Base-by-base conservation (phyloP, 2,888 invertebrate genomes). In the Apomyelois bistriatella region DNA sequence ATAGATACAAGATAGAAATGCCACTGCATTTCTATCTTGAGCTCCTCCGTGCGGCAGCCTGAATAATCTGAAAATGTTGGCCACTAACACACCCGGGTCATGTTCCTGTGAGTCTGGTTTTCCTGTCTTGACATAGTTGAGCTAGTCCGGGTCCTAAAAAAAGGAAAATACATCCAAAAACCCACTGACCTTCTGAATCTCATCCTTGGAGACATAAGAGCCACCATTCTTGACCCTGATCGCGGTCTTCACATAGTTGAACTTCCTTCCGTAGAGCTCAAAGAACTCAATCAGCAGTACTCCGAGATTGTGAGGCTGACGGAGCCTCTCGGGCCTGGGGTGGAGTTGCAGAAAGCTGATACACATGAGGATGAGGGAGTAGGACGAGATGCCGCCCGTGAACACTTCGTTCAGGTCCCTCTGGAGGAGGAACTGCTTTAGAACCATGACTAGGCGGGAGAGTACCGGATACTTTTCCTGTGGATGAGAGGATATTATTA, bases 341-440 rank as follows among this genome's bases (percentile, higher is more conserved):
- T 98, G 98, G 76, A 97, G 91, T 92, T 97, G 94, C 63, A 99
- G 93, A 91, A 99, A 99, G 92, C 98, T 98, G 87, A 99, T 97
- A 81, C 98, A 97, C 96, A 99, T 97, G 65, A 99, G 94, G 82
- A 99, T 99, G 68, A 99, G 94, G 77, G 98, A 98, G 92, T 99
- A 99, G 58, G 99, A 99, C 67, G 98, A 98, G 85, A 99, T 98
- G 82, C 99, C 99, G 61, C 99, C 99, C 61, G 98, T 99, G 91
- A 99, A 99, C 74, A 99, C 99, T 93, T 99, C 99, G 90, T 99
- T 99, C 76, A 99, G 94, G 92, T 99, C 98, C 74, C 99, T 94
- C 91, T 99, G 98, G 64, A 98, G 93, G 63, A 99, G 94, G 91
- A 99, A 99, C 92, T 99, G 99, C 91, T 99, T 99, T 70, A 99